These are phyloP conservation scores for Tetranychus piercei DNA, from an alignment of 2,888 invertebrate genomes.

Conservation along the genomic window DNA sequence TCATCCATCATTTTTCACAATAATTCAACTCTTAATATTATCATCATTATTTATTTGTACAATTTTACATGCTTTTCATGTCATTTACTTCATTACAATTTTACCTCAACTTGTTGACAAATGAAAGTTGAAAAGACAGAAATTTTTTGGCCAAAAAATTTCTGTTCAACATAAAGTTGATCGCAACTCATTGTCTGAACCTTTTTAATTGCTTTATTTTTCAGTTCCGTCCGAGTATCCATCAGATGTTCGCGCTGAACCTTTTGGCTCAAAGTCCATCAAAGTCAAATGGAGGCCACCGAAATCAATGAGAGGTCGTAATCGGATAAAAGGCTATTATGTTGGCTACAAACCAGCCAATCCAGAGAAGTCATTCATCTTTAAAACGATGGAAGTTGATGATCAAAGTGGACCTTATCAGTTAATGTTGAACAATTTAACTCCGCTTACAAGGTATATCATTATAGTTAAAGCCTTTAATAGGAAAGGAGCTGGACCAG, in stretches of 20 bases:
- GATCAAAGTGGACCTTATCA: slow-evolving; percentile 8
- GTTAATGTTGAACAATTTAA: slow-evolving; percentile 19
- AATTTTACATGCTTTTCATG: too few species aligned
- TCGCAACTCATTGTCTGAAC: neutral
- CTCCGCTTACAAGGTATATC: slow-evolving; percentile 29
- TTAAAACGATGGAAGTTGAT: slow-evolving; percentile 13
- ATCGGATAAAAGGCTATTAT: slow-evolving; percentile 19
- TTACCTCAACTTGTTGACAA: too few species aligned
- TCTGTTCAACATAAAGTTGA: too few species aligned
- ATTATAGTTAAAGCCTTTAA: slow-evolving; percentile 26
- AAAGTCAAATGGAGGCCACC: slow-evolving; percentile 50
- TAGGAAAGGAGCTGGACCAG: slow-evolving; percentile 13
- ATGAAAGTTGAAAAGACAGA: too few species aligned
- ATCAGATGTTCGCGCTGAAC: slow-evolving; percentile 45
- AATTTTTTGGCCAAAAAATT: too few species aligned
- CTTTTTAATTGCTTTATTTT: neutral
- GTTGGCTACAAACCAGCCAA: slow-evolving; percentile 16
- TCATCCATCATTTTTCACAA: too few species aligned
- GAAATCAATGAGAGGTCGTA: slow-evolving; percentile 5
- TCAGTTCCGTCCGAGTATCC: slow-evolving; percentile 50
- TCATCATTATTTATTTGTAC: too few species aligned
- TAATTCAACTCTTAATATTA: too few species aligned
- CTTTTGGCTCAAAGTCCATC: slow-evolving; percentile 50
- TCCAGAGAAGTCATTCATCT: slow-evolving; percentile 6
- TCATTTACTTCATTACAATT: too few species aligned